A percentile compares a stretch with the other conserved stretches of the same genome.
Conservation (phyloP, 1,140 invertebrate species). For the Bombus pyrosoma region DNA sequence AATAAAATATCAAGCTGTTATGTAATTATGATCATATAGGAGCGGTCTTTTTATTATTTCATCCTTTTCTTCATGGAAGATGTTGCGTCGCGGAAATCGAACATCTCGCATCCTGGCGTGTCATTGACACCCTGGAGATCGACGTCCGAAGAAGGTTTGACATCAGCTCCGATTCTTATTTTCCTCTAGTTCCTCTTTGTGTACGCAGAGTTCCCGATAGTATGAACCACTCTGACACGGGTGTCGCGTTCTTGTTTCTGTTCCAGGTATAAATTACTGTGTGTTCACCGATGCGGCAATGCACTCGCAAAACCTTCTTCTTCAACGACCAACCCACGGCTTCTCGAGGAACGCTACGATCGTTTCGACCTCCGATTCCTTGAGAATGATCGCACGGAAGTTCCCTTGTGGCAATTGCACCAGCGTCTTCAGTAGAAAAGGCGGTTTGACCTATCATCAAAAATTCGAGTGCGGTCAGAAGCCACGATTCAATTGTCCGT, state of each 20-base stretch:
- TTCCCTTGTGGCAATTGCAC: constrained; percentile 60
- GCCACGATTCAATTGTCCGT: constrained; percentile 85
- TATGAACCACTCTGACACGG: constrained; percentile 44
- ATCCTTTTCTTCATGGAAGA: constrained; percentile 36
- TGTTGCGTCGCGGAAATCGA: neutral
- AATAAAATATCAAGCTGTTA: constrained; percentile 15
- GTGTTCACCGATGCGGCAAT: neutral
- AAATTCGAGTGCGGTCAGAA: constrained; percentile 86
- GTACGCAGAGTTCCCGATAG: neutral
- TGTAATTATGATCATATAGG: neutral
- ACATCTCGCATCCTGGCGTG: neutral
- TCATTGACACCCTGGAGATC: neutral
- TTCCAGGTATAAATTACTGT: constrained; percentile 57
- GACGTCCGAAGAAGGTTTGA: constrained; percentile 48
- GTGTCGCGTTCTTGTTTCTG: constrained; percentile 53
- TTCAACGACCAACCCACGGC: neutral
- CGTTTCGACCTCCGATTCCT: neutral
- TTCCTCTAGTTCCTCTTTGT: constrained; percentile 15
- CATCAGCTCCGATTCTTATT: constrained; percentile 3
- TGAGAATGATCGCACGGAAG: neutral
- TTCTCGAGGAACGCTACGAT: neutral
- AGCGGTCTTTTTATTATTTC: constrained; percentile 9
- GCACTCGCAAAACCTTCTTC: constrained; percentile 1
- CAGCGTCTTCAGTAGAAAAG: constrained; percentile 64
- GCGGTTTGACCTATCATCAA: constrained; percentile 83